Conservation (phyloP, 2,797 vertebrate species). For the Alexandromys oeconomus region DNA sequence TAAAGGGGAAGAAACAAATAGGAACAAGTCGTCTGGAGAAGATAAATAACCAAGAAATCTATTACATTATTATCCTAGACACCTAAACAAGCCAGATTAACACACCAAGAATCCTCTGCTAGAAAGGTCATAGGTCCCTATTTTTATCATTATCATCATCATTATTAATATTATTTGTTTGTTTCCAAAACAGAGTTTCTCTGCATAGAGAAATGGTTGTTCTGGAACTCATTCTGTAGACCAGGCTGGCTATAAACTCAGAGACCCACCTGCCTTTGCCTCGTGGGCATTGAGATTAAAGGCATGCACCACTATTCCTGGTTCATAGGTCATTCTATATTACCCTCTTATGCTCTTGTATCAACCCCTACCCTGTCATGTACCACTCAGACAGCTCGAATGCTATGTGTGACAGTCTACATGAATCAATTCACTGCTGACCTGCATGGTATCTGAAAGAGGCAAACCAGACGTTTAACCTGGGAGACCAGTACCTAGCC, state of each 20-base stretch:
- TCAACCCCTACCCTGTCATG: too few species aligned
- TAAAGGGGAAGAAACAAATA: not conserved
- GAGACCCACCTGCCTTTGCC: not conserved
- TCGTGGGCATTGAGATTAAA: not conserved
- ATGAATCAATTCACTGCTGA: not conserved
- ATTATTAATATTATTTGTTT: not conserved
- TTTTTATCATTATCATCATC: not conserved
- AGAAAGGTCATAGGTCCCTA: not conserved
- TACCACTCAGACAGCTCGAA: not conserved
- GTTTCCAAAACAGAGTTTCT: not conserved
- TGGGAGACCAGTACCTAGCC: not conserved
- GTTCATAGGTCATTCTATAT: not conserved
- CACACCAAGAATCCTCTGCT: not conserved
- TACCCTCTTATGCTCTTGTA: not conserved
- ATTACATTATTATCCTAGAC: not conserved
- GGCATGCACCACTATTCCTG: not conserved
- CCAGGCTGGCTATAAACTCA: not conserved
- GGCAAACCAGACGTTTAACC: not conserved
- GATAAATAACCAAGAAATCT: slow-evolving; percentile 34
- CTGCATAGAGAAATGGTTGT: not conserved
- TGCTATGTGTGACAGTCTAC: not conserved
- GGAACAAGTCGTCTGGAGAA: not conserved
- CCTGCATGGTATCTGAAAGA: not conserved
- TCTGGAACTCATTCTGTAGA: not conserved
- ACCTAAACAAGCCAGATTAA: not conserved